Conservation (phyloP, 2,113 vertebrate species). For the Apus apus region DNA sequence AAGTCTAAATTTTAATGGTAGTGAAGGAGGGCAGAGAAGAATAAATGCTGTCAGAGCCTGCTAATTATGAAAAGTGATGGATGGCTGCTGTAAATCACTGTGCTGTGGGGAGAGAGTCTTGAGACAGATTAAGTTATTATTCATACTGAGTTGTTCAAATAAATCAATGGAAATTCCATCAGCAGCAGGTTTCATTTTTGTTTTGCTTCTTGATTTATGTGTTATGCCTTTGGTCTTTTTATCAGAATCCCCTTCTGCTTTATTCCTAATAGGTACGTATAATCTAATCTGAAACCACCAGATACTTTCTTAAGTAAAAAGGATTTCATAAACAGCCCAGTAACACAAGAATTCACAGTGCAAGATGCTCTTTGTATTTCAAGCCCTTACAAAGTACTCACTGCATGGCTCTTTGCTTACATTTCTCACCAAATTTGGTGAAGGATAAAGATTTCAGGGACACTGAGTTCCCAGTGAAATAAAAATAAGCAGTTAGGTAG, state of each 20-base stretch:
- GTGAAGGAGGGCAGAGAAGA: slow-evolving; percentile 66
- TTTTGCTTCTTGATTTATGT: slow-evolving; percentile 52
- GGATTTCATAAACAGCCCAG: slow-evolving; percentile 18
- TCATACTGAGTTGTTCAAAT: slow-evolving; percentile 64
- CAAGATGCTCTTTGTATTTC: slow-evolving; percentile 4
- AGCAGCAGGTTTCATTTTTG: slow-evolving; percentile 64
- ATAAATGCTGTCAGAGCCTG: slow-evolving; percentile 67
- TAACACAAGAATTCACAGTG: background rate
- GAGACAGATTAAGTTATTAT: slow-evolving; percentile 70
- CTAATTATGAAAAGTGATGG: slow-evolving; percentile 72
- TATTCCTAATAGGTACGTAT: slow-evolving; percentile 38
- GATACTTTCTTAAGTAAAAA: slow-evolving; percentile 9
- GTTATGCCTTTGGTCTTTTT: slow-evolving; percentile 60
- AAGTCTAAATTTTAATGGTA: slow-evolving; percentile 58
- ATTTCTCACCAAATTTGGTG: background rate
- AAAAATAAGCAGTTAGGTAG: background rate
- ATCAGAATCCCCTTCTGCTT: slow-evolving; percentile 51
- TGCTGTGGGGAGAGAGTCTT: slow-evolving; percentile 62
- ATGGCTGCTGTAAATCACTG: slow-evolving; percentile 61
- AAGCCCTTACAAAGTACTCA: background rate
- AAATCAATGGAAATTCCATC: slow-evolving; percentile 71
- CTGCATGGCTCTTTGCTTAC: background rate
- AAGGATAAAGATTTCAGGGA: background rate
- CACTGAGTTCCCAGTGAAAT: background rate
- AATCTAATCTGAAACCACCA: slow-evolving; percentile 57